Base-by-base conservation (phyloP, 1,140 invertebrate species). In the Pseudomyrmex cubaensis region DNA sequence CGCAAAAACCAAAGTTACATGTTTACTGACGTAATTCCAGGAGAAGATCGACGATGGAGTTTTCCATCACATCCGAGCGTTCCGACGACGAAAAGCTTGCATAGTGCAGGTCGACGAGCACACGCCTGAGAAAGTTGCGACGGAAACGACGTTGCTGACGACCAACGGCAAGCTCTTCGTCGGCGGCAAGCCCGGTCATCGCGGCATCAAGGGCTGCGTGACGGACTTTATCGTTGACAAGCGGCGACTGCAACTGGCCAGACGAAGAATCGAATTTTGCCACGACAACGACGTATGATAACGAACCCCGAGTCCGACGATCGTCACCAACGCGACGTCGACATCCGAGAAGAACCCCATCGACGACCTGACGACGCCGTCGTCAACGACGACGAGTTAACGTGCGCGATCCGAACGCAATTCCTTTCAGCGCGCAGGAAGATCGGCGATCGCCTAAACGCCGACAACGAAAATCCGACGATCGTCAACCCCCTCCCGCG, bases 171-270 rank as follows among this genome's bases (percentile, higher is more conserved):
- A 94, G 72, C 89, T 94, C 22, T 94, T 94, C 82, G 87, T 94
- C 5, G 94, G 94, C 1, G 94, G 94, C 0, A 93, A 93, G 67
- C 94, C 95, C 0, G 96, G 96, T 76, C 95, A 96, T 86, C 91
- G 94, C 48, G 96, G 96, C 15, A 95, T 96, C 89, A 93, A 94
- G 1, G 96, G 96, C n/a, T 97, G 96, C 92, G 94, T 97, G 46
- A 94, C 95, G 17, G 92, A 95, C 75, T 95, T 96, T 77, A 92
- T 95, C 57, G 94, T 96, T 25, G 95, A 96, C 87, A 95, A 94
- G 84, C 92, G 94, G 80, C 91, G 93, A 57, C 80, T 95, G 56
- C 93, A 93, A n/a, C 66, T 95, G 17, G 89, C 93, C 13, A 92
- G 93, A 76, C 90, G 94, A 62, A 94, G 92, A 69, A 93, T 94